Base-by-base conservation (phyloP, 2,888 invertebrate genomes). In the Adineta ricciae region DNA sequence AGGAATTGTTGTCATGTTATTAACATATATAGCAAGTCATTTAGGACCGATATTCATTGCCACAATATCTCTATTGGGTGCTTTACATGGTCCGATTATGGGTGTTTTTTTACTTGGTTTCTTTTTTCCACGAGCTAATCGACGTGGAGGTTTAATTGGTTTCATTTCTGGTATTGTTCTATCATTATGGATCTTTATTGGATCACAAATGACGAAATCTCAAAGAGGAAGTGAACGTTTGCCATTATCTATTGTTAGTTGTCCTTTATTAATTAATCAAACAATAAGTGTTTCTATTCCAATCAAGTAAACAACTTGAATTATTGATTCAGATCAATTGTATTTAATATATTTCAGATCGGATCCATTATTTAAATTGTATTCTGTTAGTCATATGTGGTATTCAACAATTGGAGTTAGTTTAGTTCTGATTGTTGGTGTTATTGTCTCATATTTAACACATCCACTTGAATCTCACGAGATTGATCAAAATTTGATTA, bases 91-190 rank as follows among this genome's bases (percentile, higher is more conserved):
- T 50, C 85, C 85, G 0, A 54, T 85, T 41, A 50, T 85, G 41
- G 85, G 85, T 32, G 21, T 85, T 38, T 85, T 85, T 54, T 56
- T 83, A 3, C 38, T 85, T 11, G 85, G 85, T 41, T 82, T 83
- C n/a, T 85, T 73, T 41, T 16, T 85, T 49, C 85, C 85, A 24
- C 72, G 72, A 38, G 46, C 83, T 46, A 85, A 85, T 54, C 32
- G 41, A 2, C 72, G 72, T 21, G 85, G 85, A 24, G 85, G 83
- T 27, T 52, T 85, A 11, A 27, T 32, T 27, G 83, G 85, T 19
- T 46, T 50, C 52, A 19, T 85, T 14, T 46, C 41, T 36, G 46
- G 83, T 73, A 38, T 85, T 38, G 50, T n/a, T 14, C 49, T 84
- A 52, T 38, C 41, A 11, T 24, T 64, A 11, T 85, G 56, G 52